These are phyloP conservation scores for Coenonympha arcania DNA, from an alignment of 2,888 invertebrate species.

Conservation along the genomic window DNA sequence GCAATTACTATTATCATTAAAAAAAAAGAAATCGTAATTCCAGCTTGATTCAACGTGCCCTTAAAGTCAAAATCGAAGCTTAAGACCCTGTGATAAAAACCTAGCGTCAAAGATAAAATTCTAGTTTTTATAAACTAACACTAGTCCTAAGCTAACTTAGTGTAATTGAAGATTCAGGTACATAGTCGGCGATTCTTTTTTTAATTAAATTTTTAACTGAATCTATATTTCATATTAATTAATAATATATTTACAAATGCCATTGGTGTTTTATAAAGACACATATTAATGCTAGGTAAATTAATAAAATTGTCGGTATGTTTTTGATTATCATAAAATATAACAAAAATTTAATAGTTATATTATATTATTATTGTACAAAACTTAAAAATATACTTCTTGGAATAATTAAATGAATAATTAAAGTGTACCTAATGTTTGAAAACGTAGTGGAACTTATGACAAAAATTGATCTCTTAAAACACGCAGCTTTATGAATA, in stretches of 20 bases:
- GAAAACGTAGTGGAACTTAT: background rate
- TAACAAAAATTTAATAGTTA: background rate
- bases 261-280: conserved; percentile 39
- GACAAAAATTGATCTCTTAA: conserved; percentile 17
- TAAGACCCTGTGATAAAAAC: conserved; percentile 66
- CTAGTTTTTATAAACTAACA: conserved; percentile 59
- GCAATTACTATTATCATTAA: conserved; percentile 14
- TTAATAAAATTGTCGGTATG: background rate
- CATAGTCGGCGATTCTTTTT: conserved; percentile 60
- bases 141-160: conserved; percentile 65
- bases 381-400: background rate
- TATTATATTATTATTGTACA: conserved; percentile 4
- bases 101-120: conserved; percentile 61
- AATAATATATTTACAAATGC: conserved; percentile 54
- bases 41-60: conserved; percentile 33
- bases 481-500: conserved; percentile 24
- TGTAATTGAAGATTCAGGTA: conserved; percentile 73
- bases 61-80: conserved; percentile 34
- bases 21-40: conserved; percentile 24
- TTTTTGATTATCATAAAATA: background rate
- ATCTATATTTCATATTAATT: conserved; percentile 36
- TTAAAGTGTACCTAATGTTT: conserved; percentile 2
- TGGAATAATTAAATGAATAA: background rate
- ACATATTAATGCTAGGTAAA: conserved; percentile 19
- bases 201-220: conserved; percentile 44